Evolutionary conservation across 2,888 invertebrate genomes (phyloP).

Genomic region (Spodoptera exigua): DNA sequence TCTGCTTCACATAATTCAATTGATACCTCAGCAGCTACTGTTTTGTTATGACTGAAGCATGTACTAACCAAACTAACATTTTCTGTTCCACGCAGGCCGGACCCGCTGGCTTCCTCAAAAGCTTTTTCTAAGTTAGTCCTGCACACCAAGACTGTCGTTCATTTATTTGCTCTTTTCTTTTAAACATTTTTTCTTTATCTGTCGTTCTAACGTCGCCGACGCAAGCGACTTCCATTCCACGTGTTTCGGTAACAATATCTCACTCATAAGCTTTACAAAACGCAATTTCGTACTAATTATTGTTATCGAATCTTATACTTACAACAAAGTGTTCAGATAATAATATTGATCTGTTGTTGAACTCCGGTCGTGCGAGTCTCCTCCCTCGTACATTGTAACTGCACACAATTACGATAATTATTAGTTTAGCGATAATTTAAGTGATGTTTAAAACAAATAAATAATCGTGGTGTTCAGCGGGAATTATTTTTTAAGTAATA

Average conservation of each 20-base stretch:
- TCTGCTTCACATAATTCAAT: neutral
- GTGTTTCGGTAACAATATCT: constrained; percentile 73
- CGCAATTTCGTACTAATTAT: constrained; percentile 78
- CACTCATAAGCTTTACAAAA: constrained; percentile 76
- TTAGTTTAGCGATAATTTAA: constrained; percentile 86
- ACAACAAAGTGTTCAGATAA: constrained; percentile 86
- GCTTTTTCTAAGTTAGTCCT: constrained; percentile 95
- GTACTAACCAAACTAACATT: constrained; percentile 70
- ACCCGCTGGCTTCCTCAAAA: constrained; percentile 98
- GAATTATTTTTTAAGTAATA: constrained; percentile 86
- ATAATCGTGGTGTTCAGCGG: constrained; percentile 88
- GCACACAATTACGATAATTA: constrained; percentile 85
- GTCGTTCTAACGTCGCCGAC: constrained; percentile 74
- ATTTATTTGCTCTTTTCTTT: constrained; percentile 83
- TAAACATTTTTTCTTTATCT: constrained; percentile 75
- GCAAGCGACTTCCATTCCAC: constrained; percentile 79
- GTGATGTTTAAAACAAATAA: constrained; percentile 80
- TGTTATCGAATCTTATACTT: constrained; percentile 72
- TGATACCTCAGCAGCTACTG: neutral
- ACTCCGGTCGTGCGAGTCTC: constrained; percentile 69
- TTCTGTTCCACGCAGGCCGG: constrained; percentile 92
- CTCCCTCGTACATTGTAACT: constrained; percentile 76
- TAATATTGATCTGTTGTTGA: constrained; percentile 78
- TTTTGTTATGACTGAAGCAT: constrained; percentile 25
- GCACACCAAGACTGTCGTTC: constrained; percentile 88